Base-by-base conservation (phyloP, 1,140 invertebrate genomes). In the Drosophila mojavensis region DNA sequence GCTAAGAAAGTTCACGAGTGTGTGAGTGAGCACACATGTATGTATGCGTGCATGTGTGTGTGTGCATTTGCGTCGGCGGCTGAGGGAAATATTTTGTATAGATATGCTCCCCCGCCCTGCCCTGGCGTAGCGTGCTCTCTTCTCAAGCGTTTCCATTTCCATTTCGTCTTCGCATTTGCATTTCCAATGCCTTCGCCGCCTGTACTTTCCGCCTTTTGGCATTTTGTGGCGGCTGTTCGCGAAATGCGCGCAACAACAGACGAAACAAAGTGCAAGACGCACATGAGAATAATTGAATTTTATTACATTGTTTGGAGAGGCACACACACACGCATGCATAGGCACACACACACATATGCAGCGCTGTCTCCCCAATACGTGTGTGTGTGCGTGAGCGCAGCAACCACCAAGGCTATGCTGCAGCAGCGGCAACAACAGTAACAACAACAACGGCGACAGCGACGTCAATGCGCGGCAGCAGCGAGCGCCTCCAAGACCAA, bases 241-340 rank as follows among this genome's bases (percentile, higher is more conserved):
- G 73, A 88, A 88, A 71, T 72, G 69, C 68, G 79, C 77, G 76
- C 74, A 43, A 69, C 66, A 91, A 91, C 91, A 91, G 90, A 82
- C 83, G 90, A 91, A 91, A 91, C 90, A 91, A 91, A 91, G 79
- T 91, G 90, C 86, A 91, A 92, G 88, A 90, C 88, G 91, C 74
- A 91, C 73, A 86, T 65, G 84, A 91, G 85, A 92, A 92, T 92
- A 92, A 92, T 92, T 92, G 91, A 92, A 92, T 92, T 92, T 92
- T 92, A 92, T 92, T 92, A 92, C 91, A 92, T 91, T 91, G 91
- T 91, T 92, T 91, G 90, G 69, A 85, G 84, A 85, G 90, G 77
- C 82, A 61, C 73, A 80, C 62, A 82, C 79, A 86, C 53, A 76
- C 65, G 9, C 7, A 33, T 30, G 28, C 28, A 70, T 47, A 9